Conservation (phyloP, 2,888 invertebrate species). For the Eledone cirrhosa region DNA sequence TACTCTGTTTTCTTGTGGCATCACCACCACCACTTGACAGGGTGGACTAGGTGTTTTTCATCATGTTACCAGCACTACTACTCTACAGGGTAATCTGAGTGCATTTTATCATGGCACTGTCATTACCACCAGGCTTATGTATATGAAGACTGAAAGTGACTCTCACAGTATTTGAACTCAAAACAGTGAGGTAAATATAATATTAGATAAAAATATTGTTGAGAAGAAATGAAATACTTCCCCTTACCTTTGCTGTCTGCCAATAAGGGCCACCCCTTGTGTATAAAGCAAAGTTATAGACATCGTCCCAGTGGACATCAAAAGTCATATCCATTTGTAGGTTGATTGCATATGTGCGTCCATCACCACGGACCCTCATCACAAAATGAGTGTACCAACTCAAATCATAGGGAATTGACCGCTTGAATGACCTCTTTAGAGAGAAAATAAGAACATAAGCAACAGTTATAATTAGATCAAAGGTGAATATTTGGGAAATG, state of each 20-base stretch:
- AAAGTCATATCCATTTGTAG: conserved; percentile 71
- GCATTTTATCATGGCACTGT: no score
- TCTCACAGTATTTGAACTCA: no score
- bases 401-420: conserved; percentile 80
- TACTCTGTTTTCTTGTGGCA: no score
- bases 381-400: conserved; percentile 78
- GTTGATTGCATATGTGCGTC: conserved; percentile 86
- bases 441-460: conserved; percentile 39
- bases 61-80: no score
- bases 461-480: not conserved
- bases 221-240: no score
- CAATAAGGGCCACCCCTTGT: conserved; percentile 99
- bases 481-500: not conserved
- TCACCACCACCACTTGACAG: no score
- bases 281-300: conserved; percentile 84
- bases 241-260: conserved; percentile 83
- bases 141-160: no score
- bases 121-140: no score
- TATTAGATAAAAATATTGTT: no score
- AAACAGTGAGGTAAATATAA: no score
- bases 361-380: conserved; percentile 90
- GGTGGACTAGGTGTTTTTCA: no score
- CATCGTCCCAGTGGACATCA: conserved; percentile 90
- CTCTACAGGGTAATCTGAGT: no score
- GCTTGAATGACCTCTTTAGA: conserved; percentile 81